These are phyloP conservation scores for Whitmania pigra DNA, from an alignment of 1,140 invertebrate species.

Conservation along the genomic window DNA sequence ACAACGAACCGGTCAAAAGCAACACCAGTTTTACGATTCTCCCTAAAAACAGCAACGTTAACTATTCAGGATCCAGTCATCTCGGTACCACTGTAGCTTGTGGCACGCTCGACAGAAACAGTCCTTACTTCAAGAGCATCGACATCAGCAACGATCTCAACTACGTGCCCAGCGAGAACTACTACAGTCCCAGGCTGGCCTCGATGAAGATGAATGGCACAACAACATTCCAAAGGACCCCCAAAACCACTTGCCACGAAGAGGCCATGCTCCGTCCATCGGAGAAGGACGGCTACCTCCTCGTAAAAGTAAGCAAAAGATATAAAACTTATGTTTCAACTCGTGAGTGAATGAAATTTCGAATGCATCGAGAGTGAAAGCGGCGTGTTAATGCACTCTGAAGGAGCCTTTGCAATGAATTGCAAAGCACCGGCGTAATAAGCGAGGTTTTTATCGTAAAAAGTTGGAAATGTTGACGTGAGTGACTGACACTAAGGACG, in stretches of 20 bases:
- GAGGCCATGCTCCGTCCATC: background rate
- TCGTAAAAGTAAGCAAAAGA: background rate
- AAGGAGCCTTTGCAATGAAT: no score
- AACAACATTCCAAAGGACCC: background rate
- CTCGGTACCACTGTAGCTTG: background rate
- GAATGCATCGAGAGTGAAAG: no score
- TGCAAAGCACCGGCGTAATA: no score
- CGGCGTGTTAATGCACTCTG: no score
- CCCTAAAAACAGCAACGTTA: background rate
- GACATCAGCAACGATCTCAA: constrained; percentile 10
- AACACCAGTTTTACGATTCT: background rate
- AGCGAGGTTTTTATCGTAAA: no score
- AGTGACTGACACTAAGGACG: no score
- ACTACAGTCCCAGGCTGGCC: constrained; percentile 8
- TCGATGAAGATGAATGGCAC: constrained; percentile 4
- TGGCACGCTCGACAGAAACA: background rate
- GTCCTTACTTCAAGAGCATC: constrained; percentile 12
- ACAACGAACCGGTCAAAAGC: background rate
- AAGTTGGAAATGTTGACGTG: no score
- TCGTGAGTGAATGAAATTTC: no score
- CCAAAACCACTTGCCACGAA: constrained; percentile 7
- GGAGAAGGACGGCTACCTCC: background rate
- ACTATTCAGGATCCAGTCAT: background rate
- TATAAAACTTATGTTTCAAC: no score
- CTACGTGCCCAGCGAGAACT: background rate